These are phyloP conservation scores for Glyphotaelius pellucidus DNA, from an alignment of 2,888 invertebrate genomes.

Conservation along the genomic window DNA sequence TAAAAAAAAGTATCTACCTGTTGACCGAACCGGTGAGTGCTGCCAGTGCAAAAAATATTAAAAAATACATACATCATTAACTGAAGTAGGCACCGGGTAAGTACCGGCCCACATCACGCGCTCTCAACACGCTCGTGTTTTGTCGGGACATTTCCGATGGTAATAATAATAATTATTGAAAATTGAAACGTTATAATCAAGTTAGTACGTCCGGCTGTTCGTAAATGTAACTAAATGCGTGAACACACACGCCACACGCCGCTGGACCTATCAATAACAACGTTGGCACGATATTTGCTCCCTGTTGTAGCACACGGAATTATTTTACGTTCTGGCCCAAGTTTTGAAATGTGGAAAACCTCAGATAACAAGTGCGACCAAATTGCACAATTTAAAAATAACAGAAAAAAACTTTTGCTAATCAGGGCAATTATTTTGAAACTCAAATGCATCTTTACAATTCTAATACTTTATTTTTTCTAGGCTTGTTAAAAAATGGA, in stretches of 20 bases:
- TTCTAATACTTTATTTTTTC: too few relatives aligned
- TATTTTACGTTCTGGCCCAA: not conserved
- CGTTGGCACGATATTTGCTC: not conserved
- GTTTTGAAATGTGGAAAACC: not conserved
- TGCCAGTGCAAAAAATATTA: not conserved
- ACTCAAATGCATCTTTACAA: too few relatives aligned
- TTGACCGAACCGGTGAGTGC: not conserved
- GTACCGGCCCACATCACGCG: constrained; percentile 7
- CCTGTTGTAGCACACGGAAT: not conserved
- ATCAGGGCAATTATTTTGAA: not conserved
- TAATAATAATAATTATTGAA: constrained; percentile 61
- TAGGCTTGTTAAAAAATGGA: too few relatives aligned
- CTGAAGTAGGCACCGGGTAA: not conserved
- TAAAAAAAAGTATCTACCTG: not conserved
- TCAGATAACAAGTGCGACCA: not conserved
- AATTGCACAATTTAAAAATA: not conserved
- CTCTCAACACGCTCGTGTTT: constrained; percentile 40
- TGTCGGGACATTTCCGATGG: constrained; percentile 54
- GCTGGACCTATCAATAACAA: constrained; percentile 12
- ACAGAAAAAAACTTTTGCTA: not conserved
- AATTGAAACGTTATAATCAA: constrained; percentile 65
- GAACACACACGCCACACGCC: not conserved
- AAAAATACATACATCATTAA: not conserved
- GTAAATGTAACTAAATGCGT: constrained; percentile 14
- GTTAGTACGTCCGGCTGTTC: constrained; percentile 51